Evolutionary conservation across 2,113 vertebrate genomes (phyloP), one percentile per base, ranked within the genome.

Genomic region (Zapornia atra): DNA sequence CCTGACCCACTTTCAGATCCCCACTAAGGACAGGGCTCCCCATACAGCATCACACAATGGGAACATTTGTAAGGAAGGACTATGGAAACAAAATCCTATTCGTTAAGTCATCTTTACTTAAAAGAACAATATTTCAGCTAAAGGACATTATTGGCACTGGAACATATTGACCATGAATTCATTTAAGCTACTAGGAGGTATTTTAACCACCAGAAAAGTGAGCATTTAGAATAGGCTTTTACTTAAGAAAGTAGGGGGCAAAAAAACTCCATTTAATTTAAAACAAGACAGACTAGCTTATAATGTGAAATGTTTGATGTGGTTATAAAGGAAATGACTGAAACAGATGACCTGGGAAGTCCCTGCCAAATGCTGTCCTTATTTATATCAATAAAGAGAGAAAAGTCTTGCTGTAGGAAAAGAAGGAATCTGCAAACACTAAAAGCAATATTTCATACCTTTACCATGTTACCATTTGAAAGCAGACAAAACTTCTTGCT

Each of bases 401-500:
- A 79, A 69, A 89, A 60, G 11, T 48, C 79, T 68, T 75, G 46
- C 76, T 64, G 70, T n/a, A 89, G 86, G 36, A 60, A 96, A 96
- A 96, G 48, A n/a, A 91, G 50, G 83, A 92, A 72, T 93, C 82
- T 94, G 91, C 50, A 93, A 96, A 95, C 63, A 75, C 77, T 95
- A 79, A 92, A 96, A 76, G 82, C 28, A 61, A 56, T 40, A 87
- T 91, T 93, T 97, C 96, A 65, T 64, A 92, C 90, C 93, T 97
- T 94, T 91, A 92, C 57, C 54, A 82, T 12, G 70, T 80, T 96
- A 31, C 54, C 48, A 97, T 94, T 91, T 95, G 96, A 97, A 97
- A 97, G 83, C 80, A 97, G 80, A 96, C 77, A 88, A 92, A 97
- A 97, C 84, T 80, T 94, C 78, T 84, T 79, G 63, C 64, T 97